A percentile compares a stretch with the other conserved stretches of the same genome.
Evolutionary conservation across 2,113 vertebrate genomes (phyloP).

Genomic region (Ceyx margarethae): DNA sequence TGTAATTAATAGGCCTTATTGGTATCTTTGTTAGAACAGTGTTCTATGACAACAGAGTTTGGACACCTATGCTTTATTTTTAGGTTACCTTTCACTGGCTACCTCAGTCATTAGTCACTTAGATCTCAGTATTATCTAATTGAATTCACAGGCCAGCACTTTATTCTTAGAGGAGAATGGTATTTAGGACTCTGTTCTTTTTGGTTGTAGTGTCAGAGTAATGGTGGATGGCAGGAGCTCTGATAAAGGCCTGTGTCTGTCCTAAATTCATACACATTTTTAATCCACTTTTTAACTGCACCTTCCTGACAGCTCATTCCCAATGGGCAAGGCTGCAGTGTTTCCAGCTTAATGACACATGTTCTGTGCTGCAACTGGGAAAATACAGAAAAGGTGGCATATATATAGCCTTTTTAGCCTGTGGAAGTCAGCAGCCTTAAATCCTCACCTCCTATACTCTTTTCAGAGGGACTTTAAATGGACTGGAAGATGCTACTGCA

Average conservation of each 20-base stretch:
- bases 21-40: neutral
- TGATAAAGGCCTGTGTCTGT: neutral
- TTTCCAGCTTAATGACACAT: neutral
- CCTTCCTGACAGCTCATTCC: slow-evolving; percentile 9
- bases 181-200: neutral
- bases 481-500: neutral
- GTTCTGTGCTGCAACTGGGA: neutral
- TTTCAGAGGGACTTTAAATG: neutral
- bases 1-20: neutral
- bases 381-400: neutral
- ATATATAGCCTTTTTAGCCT: neutral
- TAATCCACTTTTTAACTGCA: neutral
- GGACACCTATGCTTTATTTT: neutral
- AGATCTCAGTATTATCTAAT: neutral
- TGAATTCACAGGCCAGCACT: neutral
- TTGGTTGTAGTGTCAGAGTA: neutral
- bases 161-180: neutral
- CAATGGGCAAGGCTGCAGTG: neutral
- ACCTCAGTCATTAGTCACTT: neutral
- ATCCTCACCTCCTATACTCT: neutral
- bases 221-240: neutral
- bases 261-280: neutral
- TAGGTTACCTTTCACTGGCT: neutral
- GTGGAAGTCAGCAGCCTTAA: neutral
- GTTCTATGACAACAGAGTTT: neutral